Conservation (phyloP, 2,797 vertebrate species). For the Borostomias antarcticus region DNA sequence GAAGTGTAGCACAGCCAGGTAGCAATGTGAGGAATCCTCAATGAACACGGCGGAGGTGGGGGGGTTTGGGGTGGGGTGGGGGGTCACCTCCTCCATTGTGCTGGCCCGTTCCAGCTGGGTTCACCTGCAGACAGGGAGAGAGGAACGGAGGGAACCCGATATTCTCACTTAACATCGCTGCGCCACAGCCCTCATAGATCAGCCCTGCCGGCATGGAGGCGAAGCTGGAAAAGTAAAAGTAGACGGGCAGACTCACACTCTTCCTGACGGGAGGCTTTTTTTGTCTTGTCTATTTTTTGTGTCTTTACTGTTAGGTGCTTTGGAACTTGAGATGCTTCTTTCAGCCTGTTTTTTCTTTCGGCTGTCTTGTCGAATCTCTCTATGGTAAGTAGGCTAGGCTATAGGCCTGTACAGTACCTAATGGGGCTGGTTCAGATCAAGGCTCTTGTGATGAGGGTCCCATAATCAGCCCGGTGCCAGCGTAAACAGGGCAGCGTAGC, state of each 20-base stretch:
- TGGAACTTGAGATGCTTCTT: too few relatives aligned
- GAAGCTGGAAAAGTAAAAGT: slow-evolving; percentile 17
- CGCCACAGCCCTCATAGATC: slow-evolving; percentile 35
- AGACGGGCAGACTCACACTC: too few relatives aligned
- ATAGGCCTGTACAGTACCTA: too few relatives aligned
- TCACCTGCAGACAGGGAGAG: slow-evolving; percentile 62
- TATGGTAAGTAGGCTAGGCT: too few relatives aligned
- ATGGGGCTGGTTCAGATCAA: too few relatives aligned
- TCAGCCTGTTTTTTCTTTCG: too few relatives aligned
- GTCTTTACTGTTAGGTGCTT: too few relatives aligned
- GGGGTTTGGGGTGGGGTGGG: too few relatives aligned
- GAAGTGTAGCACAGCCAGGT: slow-evolving; percentile 20
- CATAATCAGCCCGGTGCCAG: too few relatives aligned
- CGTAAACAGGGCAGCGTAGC: too few relatives aligned
- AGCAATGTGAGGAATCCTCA: slow-evolving; percentile 43
- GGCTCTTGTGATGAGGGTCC: too few relatives aligned
- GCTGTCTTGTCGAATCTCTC: too few relatives aligned
- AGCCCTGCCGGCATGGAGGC: slow-evolving; percentile 30
- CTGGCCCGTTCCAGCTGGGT: slow-evolving; percentile 69
- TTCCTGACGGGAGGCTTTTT: neutral
- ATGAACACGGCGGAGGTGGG: slow-evolving; percentile 48
- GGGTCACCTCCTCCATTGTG: slow-evolving; percentile 70
- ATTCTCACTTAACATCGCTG: slow-evolving; percentile 60
- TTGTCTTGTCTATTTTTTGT: neutral
- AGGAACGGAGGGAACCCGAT: slow-evolving; percentile 64